A percentile compares a stretch with the other conserved stretches of the same genome.
Evolutionary conservation across 2,888 invertebrate genomes (phyloP).

Genomic region (Argyresthia albistria): DNA sequence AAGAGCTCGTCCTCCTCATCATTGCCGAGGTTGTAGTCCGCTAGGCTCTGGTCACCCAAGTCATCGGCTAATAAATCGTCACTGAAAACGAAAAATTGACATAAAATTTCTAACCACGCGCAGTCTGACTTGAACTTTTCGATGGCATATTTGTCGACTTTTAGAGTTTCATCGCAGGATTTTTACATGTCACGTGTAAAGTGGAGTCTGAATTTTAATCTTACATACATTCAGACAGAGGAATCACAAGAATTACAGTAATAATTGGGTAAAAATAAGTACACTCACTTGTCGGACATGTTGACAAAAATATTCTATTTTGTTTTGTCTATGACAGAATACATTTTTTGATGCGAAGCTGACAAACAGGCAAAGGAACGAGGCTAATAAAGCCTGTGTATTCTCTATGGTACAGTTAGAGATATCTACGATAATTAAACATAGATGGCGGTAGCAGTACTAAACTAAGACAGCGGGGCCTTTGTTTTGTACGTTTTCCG

Average conservation of each 20-base stretch:
- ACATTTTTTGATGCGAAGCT: not conserved
- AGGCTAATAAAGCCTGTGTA: no score
- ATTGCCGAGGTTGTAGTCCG: conserved; percentile 64
- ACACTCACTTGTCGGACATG: conserved; percentile 68
- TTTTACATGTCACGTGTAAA: conserved; percentile 1
- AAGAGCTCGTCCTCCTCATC: conserved; percentile 64
- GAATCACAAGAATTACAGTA: conserved; percentile 1
- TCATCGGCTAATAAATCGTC: conserved; percentile 65
- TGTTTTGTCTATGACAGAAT: not conserved
- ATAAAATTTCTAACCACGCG: not conserved
- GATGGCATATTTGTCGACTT: conserved; percentile 7
- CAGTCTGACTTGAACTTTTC: not conserved
- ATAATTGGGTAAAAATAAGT: conserved; percentile 13
- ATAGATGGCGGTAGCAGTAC: no score
- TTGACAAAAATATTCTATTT: conserved; percentile 23
- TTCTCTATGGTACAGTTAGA: no score
- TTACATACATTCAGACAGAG: not conserved
- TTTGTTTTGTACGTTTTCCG: no score
- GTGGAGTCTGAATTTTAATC: conserved; percentile 3
- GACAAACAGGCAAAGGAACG: no score
- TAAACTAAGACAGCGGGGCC: no score
- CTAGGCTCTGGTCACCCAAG: conserved; percentile 61
- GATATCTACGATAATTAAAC: no score
- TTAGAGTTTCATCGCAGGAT: not conserved
- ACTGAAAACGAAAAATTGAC: conserved; percentile 29